These are phyloP conservation scores for Poecilia gillii DNA, from an alignment of 2,797 vertebrate genomes.

Conservation along the genomic window DNA sequence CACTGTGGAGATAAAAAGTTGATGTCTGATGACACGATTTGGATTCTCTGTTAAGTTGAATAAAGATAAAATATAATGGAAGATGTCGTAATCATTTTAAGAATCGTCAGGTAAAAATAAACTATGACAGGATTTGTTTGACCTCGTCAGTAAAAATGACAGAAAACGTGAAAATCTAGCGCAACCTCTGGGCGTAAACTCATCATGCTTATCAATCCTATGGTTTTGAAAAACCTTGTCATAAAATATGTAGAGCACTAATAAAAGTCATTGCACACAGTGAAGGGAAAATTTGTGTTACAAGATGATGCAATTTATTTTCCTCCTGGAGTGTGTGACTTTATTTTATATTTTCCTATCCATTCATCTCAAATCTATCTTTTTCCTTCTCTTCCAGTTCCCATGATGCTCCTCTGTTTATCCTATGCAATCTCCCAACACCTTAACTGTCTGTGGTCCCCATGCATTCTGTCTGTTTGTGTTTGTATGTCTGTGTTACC, in stretches of 20 bases:
- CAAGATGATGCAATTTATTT: neutral
- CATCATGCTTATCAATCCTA: neutral
- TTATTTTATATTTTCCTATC: neutral
- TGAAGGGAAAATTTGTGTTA: neutral
- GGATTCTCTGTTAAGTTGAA: neutral
- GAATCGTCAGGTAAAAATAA: neutral
- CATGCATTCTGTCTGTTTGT: slow-evolving; percentile 3
- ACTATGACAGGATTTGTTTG: neutral
- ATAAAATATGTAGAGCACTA: neutral
- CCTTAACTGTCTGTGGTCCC: slow-evolving; percentile 12
- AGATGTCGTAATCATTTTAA: neutral
- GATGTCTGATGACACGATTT: neutral
- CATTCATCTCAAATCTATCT: slow-evolving; percentile 1
- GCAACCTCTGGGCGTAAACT: neutral
- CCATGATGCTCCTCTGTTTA: slow-evolving; percentile 20
- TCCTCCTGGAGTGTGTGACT: neutral
- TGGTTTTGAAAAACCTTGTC: neutral
- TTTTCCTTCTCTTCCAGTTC: neutral
- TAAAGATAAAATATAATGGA: neutral
- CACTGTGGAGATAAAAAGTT: neutral
- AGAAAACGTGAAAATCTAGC: neutral
- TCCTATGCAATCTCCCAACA: slow-evolving; percentile 32
- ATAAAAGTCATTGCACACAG: neutral
- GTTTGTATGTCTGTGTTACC: slow-evolving; percentile 25
- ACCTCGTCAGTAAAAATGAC: neutral